Evolutionary conservation across 1,140 invertebrate genomes (phyloP).

Genomic region (Gryon sp.): DNA sequence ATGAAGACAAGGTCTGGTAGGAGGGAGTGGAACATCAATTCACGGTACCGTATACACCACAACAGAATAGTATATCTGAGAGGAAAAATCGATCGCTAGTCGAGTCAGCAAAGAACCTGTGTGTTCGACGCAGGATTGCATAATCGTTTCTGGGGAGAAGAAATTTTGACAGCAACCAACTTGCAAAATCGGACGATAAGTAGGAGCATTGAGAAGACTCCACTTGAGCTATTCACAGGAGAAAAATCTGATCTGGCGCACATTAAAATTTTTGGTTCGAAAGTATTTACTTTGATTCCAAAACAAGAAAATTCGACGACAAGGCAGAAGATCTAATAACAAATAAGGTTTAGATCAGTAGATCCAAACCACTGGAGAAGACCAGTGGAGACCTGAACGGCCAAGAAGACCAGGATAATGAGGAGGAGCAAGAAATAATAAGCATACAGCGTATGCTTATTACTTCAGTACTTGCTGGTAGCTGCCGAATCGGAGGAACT

Average conservation of each 20-base stretch:
- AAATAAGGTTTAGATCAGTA: slow-evolving; percentile 41
- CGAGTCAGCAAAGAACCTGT: slow-evolving; percentile 47
- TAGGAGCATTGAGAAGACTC: slow-evolving; percentile 1
- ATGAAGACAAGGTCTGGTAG: slow-evolving; percentile 24
- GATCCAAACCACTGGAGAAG: no score
- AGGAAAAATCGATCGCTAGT: slow-evolving; percentile 15
- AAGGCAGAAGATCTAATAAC: slow-evolving; percentile 64
- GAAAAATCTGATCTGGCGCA: slow-evolving; percentile 68
- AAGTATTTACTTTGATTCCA: slow-evolving; percentile 64
- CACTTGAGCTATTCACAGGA: slow-evolving; percentile 56
- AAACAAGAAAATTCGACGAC: slow-evolving; percentile 66
- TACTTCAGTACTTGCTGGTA: no score
- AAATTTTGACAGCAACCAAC: slow-evolving; percentile 67
- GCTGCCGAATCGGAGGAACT: no score
- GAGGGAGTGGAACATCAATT: no score
- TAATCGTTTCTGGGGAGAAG: slow-evolving; percentile 71
- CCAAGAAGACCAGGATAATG: no score
- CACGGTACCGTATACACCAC: slow-evolving; percentile 14
- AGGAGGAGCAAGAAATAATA: no score
- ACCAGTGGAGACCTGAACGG: no score
- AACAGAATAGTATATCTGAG: slow-evolving; percentile 24
- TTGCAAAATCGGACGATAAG: slow-evolving; percentile 65
- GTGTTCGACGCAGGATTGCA: slow-evolving; percentile 64
- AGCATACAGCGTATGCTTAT: no score
- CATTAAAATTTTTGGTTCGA: slow-evolving; percentile 69